Conservation (phyloP, 2,797 vertebrate species). For the Paedocypris micromegethes region DNA sequence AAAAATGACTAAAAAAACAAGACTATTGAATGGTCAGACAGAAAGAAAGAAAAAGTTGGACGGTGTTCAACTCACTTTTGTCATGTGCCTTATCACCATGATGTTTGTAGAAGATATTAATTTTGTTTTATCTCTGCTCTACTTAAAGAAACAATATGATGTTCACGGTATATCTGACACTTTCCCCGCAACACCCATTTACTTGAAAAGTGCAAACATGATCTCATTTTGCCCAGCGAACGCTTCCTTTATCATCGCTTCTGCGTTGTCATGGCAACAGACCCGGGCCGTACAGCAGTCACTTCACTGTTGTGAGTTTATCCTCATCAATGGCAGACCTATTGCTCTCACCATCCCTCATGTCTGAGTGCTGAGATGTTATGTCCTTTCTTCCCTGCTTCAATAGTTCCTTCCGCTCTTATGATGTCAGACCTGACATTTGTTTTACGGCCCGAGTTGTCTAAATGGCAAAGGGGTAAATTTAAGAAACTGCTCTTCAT, state of each 20-base stretch:
- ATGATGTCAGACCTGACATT: conserved; percentile 27
- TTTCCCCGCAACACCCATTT: background rate
- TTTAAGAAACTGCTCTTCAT: conserved; percentile 17
- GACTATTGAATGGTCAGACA: too few relatives aligned
- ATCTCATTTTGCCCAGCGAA: background rate
- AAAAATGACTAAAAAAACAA: too few relatives aligned
- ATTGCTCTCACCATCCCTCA: background rate
- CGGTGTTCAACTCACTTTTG: too few relatives aligned
- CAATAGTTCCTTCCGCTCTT: background rate
- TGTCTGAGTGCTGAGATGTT: background rate
- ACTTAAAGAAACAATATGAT: too few relatives aligned
- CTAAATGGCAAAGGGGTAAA: background rate
- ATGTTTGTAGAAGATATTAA: too few relatives aligned
- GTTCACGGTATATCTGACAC: background rate
- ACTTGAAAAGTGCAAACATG: background rate
- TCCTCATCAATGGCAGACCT: conserved; percentile 3
- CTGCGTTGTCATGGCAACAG: conserved; percentile 20
- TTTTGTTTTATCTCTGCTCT: too few relatives aligned
- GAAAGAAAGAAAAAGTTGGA: too few relatives aligned
- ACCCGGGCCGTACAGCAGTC: background rate
- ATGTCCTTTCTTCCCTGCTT: conserved; percentile 8
- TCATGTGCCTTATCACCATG: too few relatives aligned
- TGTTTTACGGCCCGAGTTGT: conserved; percentile 14
- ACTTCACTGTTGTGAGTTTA: background rate
- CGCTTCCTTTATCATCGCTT: background rate